Evolutionary conservation across 2,888 invertebrate genomes (phyloP), one percentile per base, ranked within the genome.

Genomic region (Pyrgus malvae): DNA sequence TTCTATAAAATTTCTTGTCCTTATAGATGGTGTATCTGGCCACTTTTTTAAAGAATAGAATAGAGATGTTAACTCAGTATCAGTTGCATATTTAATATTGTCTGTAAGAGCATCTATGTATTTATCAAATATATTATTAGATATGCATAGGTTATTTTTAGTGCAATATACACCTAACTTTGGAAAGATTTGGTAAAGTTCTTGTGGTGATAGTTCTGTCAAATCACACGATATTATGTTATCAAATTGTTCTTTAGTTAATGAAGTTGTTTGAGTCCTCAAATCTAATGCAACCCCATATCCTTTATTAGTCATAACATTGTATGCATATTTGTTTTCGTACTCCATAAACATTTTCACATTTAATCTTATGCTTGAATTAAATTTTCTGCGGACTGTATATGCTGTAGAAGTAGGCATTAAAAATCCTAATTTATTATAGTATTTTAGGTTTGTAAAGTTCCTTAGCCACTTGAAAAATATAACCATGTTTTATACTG

Each of bases 1-100:
- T 67, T 92, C 92, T 54, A 91, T 86, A 66, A 85, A 94, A 74
- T 94, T 93, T 56, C 91, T 89, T 2, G 91, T 84, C 48, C 88
- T 81, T 6, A 91, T 78, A 0, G 91, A 88, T 12, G 78, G 74
- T 11, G 92, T 87, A 44, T 77, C 72, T 0, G 93, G 93, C 80
- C 92, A 91, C 35, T 86, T 70, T 1, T 70, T 68, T 6, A 95
- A 60, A 44, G 86, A 79, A 48, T 79, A 75, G 59, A 95, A 83
- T 23, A 94, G 62, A 11, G 74, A 74, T 40, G 88, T 70, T 19
- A 95, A 65, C 69, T 95, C 91, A 1, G 91, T 79, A 68, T 93
- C 92, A 12, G 77, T 87, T 2, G 94, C 83, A 56, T 84, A 69
- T 62, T 89, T 81, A 56, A 93, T 79, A 53, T 90, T 90, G 63